Evolutionary conservation across 2,888 invertebrate species (phyloP), one percentile per base, ranked within the genome.

Genomic region (Drosophila anomelani): DNA sequence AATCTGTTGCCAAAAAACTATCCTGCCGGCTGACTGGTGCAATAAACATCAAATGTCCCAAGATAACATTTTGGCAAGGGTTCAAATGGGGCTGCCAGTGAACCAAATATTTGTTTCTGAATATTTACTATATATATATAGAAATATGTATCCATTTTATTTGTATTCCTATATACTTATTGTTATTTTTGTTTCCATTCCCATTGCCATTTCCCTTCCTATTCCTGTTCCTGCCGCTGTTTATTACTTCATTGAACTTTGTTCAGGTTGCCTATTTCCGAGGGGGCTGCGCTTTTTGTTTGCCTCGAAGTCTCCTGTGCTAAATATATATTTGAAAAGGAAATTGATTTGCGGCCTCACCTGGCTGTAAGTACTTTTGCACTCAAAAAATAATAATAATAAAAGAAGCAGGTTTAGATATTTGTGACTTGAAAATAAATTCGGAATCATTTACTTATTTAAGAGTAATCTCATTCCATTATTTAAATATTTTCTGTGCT

Each of bases 271-370:
- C 55, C 46, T 44, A 34, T 74, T 75, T 64, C 29, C 17, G 9
- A 15, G 41, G n/a, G 36, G 29, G 10, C 57, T 59, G 29, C 38
- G 39, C 26, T 54, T 38, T 55, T 23, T 56, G 59, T 46, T 67
- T 46, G 43, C 73, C 51, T 39, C 32, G 38, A 44, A 38, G 64
- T 67, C 75, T 85, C 76, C 85, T 80, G 80, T 58, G 88, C 82
- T 75, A 85, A 85, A 87, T 80, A 87, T 82, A 85, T 82, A 80
- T 82, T 36, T 60, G 53, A 74, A 82, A 80, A 82, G 83, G 80
- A 87, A 87, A 82, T 87, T 83, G 88, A 85, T 83, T 82, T 83
- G 88, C 69, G 70, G 87, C 51, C 51, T 44, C 36, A 15, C 13
- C 36, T 53, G 4, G 43, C 38, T 15, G 41, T 23, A 32, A 29